Conservation (phyloP, 2,113 vertebrate species). For the Catharus minimus region DNA sequence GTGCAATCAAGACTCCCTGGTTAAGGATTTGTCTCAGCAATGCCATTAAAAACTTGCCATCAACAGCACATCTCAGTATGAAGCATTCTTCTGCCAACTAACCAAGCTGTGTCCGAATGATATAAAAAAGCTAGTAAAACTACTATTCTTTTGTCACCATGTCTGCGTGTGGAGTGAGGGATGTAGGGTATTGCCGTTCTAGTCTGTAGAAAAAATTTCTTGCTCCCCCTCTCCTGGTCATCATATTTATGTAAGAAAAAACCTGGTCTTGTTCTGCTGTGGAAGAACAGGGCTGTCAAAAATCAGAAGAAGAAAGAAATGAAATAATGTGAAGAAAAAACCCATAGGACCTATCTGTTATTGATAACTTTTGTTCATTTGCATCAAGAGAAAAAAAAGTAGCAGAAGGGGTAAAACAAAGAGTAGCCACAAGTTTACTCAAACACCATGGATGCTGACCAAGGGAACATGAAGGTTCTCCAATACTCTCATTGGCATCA, state of each 20-base stretch:
- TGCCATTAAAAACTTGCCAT: neutral
- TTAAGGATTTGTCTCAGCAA: neutral
- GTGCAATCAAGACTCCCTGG: neutral
- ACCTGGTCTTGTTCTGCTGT: neutral
- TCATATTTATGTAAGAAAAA: neutral
- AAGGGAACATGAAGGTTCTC: neutral
- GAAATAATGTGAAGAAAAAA: neutral
- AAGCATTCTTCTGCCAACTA: neutral
- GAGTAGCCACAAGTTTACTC: neutral
- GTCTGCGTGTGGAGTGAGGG: neutral
- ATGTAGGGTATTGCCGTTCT: neutral
- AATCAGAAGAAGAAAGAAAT: neutral
- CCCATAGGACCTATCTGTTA: neutral
- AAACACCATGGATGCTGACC: neutral
- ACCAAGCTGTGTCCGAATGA: neutral
- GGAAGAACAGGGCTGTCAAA: neutral
- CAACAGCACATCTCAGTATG: neutral
- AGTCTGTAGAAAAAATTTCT: neutral
- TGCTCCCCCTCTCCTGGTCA: accelerated
- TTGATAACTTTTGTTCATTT: neutral
- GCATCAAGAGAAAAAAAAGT: neutral
- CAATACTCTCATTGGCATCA: neutral
- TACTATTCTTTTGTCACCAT: neutral
- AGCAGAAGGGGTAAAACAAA: neutral
- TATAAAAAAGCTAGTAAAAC: neutral